These are phyloP conservation scores for Poecile atricapillus DNA, from an alignment of 2,113 vertebrate species.

Conservation along the genomic window DNA sequence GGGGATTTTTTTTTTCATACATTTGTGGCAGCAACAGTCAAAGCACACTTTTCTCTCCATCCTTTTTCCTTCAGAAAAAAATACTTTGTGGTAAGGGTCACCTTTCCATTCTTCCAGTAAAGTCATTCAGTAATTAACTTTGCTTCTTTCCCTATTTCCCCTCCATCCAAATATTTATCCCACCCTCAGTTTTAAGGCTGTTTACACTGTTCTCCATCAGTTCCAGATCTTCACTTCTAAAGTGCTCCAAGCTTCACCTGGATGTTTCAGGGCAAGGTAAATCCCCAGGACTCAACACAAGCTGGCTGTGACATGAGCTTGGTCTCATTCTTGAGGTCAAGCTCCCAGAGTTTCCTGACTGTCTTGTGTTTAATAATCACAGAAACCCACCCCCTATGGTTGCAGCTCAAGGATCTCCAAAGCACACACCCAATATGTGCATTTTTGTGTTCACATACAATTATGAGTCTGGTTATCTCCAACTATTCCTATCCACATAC, in stretches of 20 bases:
- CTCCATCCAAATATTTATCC: background rate
- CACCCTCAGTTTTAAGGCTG: background rate
- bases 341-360: background rate
- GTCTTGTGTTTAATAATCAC: no score
- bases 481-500: background rate
- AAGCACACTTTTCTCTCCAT: background rate
- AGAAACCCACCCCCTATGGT: fast-evolving
- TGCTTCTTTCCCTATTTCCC: background rate
- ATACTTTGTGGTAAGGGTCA: background rate
- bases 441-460: background rate
- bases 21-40: background rate
- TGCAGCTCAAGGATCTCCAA: background rate
- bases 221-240: background rate
- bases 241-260: background rate
- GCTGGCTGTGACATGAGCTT: background rate
- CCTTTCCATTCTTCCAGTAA: background rate
- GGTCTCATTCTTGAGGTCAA: background rate
- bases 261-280: background rate
- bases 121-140: background rate
- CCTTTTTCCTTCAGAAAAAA: background rate
- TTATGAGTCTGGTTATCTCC: background rate
- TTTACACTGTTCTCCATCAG: background rate
- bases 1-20: background rate
- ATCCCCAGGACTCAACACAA: background rate
- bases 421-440: background rate